Evolutionary conservation across 2,113 vertebrate species (phyloP), one percentile per base, ranked within the genome.

Genomic region (human (Homo sapiens)): DNA sequence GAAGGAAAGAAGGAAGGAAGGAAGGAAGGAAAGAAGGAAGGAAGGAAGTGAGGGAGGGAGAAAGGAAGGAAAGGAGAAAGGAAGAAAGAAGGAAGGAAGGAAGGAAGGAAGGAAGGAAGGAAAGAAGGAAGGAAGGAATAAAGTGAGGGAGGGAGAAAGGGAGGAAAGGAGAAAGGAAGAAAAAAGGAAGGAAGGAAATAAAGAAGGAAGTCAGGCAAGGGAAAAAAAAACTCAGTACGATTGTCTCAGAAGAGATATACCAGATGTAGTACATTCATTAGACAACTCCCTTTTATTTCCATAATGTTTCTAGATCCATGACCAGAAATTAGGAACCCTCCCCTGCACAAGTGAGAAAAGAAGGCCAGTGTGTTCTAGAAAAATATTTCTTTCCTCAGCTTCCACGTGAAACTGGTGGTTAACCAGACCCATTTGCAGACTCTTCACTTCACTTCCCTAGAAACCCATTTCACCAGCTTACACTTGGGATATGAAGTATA

Each of bases 231-330:
- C 40, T 90, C 48, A 91, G 52, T 61, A 88, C 35, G 59, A 73
- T 4, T 84, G 25, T 30, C 73, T 52, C 64, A 82, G 12, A 20
- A 72, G 32, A 59, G 23, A 73, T 11, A 89, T 8, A 57, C 3
- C 38, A 94, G 27, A 52, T 61, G 50, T 66, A 64, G 75, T 35
- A 61, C 30, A 35, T 23, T 38, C 52, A 72, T 8, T 76, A 61
- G 38, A 93, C 43, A 38, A 55, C 38, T 93, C 76, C 27, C 52
- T 64, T 90, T 91, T 35, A 57, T 66, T 94, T 96, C 90, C 80
- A 92, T 61, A 84, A 79, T 57, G n/a, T 64, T 27, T 90, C 75
- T 64, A 86, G n/a, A 73, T 76, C 76, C 52, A 82, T 14, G 40
- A 35, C 30, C 78, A 75, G n/a, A 94, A 92, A 20, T 43, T 16